Conservation (phyloP, 2,888 invertebrate species). For the Heteromyza rotundicornis region DNA sequence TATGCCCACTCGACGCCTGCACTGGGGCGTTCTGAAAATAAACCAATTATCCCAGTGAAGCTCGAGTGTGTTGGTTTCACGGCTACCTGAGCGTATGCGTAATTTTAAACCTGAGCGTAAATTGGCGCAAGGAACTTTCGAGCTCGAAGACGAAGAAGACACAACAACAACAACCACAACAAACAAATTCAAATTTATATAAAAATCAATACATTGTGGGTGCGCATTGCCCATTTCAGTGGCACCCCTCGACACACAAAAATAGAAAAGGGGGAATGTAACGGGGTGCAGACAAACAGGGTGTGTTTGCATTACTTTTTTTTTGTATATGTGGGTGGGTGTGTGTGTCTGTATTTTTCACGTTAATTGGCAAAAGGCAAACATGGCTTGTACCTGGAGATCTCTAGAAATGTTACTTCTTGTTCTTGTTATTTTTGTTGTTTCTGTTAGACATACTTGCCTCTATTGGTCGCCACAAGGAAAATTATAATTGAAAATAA, state of each 20-base stretch:
- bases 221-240: not conserved
- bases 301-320: conserved; percentile 32
- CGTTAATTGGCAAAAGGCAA: conserved; percentile 46
- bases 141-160: not conserved
- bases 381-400: conserved; percentile 21
- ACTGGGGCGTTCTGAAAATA: not conserved
- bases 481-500: conserved; percentile 45
- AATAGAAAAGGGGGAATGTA: conserved; percentile 26
- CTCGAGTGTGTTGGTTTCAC: not conserved
- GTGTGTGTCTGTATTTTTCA: too few relatives aligned
- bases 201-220: conserved; percentile 5
- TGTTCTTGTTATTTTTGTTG: not conserved
- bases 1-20: too few relatives aligned
- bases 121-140: not conserved
- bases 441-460: conserved; percentile 27
- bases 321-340: too few relatives aligned
- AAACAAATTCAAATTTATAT: not conserved
- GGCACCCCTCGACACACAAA: conserved; percentile 1
- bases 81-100: conserved; percentile 16
- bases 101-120: conserved; percentile 7
- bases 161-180: not conserved
- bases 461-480: conserved; percentile 21
- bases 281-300: conserved; percentile 34
- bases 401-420: conserved; percentile 12
- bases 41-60: not conserved